Evolutionary conservation across 2,797 vertebrate genomes (phyloP), one percentile per base, ranked within the genome.

Genomic region (Hemitrygon akajei): DNA sequence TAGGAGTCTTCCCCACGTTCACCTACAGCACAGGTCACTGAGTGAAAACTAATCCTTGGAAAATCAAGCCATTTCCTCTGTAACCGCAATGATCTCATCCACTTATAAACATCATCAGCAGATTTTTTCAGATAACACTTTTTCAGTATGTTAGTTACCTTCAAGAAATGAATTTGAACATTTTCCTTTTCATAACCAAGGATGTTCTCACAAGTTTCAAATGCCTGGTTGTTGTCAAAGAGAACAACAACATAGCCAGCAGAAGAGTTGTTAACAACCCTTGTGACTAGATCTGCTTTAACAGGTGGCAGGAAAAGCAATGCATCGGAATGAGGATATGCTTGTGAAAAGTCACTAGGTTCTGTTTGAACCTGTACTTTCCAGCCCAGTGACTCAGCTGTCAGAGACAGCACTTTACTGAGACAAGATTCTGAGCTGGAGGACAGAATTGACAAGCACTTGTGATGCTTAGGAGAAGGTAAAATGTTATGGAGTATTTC

Each of bases 71-170:
- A 94, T 18, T 56, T 94, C 58, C 94, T 94, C 93, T 95, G 95
- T 94, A 95, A 95, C n/a, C 96, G 94, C 89, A 98, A 94, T 80
- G 96, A 96, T 92, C 92, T 94, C 20, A 98, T 91, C 98, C 98
- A 98, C 0, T 94, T 94, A 3, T 93, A 95, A 87, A 98, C 94
- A 2, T 94, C 94, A 92, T 94, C 95, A 82, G 95, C 97, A 27
- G 96, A 81, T 93, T 94, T 94, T 94, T 96, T 97, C 47, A 98
- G 95, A 94, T 95, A 94, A 9, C 96, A 96, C 95, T 96, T 98
- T 94, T 97, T 97, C 75, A 98, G 97, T 95, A 98, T 94, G 93
- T 94, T 94, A 20, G 92, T 77, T 94, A 97, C 94, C 0, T 97
- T 94, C 27, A 98, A 93, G 93, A 95, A 93, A 93, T 97, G 97